Base-by-base conservation (phyloP, 2,888 invertebrate species). In the Tetragnatha montana region DNA sequence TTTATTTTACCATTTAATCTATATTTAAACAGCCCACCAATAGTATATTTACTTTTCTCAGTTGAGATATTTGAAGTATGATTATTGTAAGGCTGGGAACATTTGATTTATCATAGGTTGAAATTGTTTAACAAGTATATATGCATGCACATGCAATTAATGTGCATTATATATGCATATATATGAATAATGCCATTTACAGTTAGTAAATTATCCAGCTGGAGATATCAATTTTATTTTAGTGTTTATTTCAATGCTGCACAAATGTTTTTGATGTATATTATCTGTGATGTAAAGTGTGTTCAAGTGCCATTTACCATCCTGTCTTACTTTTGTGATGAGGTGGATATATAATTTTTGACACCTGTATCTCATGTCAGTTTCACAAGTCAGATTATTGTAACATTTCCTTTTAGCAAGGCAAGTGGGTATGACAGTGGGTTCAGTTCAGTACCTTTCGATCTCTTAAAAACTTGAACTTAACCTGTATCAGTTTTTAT, bases 261-360 rank as follows among this genome's bases (percentile, higher is more conserved):
- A 89, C 89, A 89, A 89, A 80, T 76, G 85, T 80, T 89, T 89
- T 89, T 81, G 89, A 76, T 81, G 81, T 85, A 79, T 81, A 81
- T 85, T 89, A 82, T 89, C 89, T 89, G 89, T 89, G 89, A 89
- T 89, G 89, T 89, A 76, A 86, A 84, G 89, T 89, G 85, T 89
- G 89, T 89, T 85, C 85, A 89, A 89, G 89, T 89, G 89, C 89
- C 89, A 89, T 89, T 89, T 86, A 80, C 89, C 85, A 89, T 81
- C 89, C 85, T 85, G n/a, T 76, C 81, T 89, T 85, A 80, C 85
- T 89, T 87, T 85, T 35, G 71, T 71, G 81, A 81, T 60, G 76
- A 80, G 89, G 81, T 89, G 89, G 89, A 81, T 70, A 76, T 81
- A 49, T 35, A 60, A 82, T 88, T 78, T 81, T 35, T 82, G 71